Percentiles rank a stretch among this genome's conserved stretches.
Conservation (phyloP, 2,888 invertebrate species). For the Patella pellucida region DNA sequence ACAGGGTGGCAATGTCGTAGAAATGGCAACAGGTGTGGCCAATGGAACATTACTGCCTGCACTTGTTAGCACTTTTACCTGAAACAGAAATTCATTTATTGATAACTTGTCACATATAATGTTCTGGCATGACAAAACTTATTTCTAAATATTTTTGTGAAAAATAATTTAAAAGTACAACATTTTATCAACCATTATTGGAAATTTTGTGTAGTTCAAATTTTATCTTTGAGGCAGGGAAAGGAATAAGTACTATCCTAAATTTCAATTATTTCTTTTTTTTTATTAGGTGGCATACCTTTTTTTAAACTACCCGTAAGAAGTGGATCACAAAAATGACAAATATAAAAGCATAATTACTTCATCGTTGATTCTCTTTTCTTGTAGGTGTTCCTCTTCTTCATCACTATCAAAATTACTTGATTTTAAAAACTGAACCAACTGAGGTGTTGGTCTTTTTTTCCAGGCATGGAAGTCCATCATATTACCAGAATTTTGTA, state of each 20-base stretch:
- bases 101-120: conserved; percentile 9
- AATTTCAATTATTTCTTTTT: too few relatives aligned
- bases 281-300: too few relatives aligned
- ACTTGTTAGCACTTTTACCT: conserved; percentile 77
- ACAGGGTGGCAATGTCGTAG: conserved; percentile 76
- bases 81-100: conserved; percentile 45
- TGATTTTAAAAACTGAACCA: conserved; percentile 82
- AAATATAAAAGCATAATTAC: conserved; percentile 26
- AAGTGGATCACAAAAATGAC: too few relatives aligned
- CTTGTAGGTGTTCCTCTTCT: conserved; percentile 69
- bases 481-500: conserved; percentile 88
- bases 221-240: too few relatives aligned
- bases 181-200: background rate
- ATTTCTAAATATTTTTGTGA: background rate
- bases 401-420: conserved; percentile 79
- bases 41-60: conserved; percentile 69
- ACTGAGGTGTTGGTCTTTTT: conserved; percentile 81
- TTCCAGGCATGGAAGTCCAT: conserved; percentile 90
- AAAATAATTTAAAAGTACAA: background rate
- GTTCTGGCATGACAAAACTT: background rate
- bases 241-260: too few relatives aligned
- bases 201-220: too few relatives aligned
- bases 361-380: conserved; percentile 51
- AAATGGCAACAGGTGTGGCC: conserved; percentile 76
- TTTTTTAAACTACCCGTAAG: too few relatives aligned